Conservation (phyloP, 2,797 vertebrate genomes). For the Halcyon chelicuti region DNA sequence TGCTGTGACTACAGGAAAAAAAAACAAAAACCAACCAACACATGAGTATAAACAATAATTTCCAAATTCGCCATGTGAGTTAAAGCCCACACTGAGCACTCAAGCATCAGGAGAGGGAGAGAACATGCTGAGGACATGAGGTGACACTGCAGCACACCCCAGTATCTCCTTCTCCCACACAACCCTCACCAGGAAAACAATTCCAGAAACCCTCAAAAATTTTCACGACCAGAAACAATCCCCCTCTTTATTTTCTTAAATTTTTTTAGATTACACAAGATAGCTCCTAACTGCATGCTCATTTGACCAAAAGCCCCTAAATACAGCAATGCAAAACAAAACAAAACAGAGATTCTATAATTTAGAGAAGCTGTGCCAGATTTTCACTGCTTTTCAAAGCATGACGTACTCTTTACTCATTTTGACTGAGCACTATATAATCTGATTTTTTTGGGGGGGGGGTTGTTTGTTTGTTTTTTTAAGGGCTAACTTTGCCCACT, state of each 20-base stretch:
- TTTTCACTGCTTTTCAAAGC: slow-evolving; percentile 18
- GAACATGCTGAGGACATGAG: background rate
- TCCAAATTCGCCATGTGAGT: background rate
- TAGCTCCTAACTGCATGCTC: background rate
- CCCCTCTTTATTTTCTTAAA: background rate
- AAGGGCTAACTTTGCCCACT: background rate
- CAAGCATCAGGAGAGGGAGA: background rate
- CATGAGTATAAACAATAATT: background rate
- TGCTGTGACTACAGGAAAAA: background rate
- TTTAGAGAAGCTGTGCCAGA: background rate
- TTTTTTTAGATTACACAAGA: slow-evolving; percentile 45
- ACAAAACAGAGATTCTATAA: background rate
- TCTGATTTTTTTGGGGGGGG: background rate
- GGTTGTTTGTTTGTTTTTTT: background rate
- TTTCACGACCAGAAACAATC: background rate
- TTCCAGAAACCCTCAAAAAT: background rate
- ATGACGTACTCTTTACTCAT: background rate
- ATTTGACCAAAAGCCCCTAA: slow-evolving; percentile 7
- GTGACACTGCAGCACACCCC: background rate
- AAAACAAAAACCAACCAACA: background rate
- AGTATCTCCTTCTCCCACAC: background rate
- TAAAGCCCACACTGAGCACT: background rate
- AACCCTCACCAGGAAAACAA: background rate
- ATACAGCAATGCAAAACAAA: slow-evolving; percentile 7
- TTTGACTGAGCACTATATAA: background rate